Conservation (phyloP, 2,113 vertebrate species). For the Hymenochirus boettgeri region DNA sequence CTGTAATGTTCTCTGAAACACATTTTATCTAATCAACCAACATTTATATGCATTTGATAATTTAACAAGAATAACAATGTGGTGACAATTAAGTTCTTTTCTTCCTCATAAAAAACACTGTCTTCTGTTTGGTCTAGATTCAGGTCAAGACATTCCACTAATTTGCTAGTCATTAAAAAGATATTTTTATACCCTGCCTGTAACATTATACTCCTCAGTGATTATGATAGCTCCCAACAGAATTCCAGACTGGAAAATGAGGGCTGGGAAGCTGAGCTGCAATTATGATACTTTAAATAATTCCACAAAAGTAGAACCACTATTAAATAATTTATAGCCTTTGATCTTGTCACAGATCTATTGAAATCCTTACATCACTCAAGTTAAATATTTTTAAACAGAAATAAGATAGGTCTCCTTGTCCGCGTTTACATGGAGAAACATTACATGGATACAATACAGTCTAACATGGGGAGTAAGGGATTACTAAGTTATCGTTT, state of each 20-base stretch:
- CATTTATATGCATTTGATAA: conserved; percentile 58
- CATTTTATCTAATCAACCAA: conserved; percentile 64
- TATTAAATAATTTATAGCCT: conserved; percentile 81
- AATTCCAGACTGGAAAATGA: conserved; percentile 76
- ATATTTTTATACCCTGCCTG: conserved; percentile 80
- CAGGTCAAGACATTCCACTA: conserved; percentile 77
- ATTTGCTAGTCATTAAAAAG: conserved; percentile 83
- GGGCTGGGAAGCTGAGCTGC: conserved; percentile 69
- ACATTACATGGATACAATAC: no score
- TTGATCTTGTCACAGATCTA: conserved; percentile 75
- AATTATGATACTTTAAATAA: conserved; percentile 94
- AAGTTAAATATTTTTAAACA: conserved; percentile 72
- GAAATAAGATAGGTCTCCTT: conserved; percentile 53
- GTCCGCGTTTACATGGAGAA: conserved; percentile 41
- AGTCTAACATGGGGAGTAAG: no score
- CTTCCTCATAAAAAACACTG: conserved; percentile 64
- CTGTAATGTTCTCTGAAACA: conserved; percentile 50
- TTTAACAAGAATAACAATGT: conserved; percentile 66
- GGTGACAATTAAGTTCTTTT: conserved; percentile 63
- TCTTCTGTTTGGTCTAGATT: conserved; percentile 72
- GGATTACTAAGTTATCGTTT: no score
- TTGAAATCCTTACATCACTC: conserved; percentile 73
- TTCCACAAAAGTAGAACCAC: conserved; percentile 84
- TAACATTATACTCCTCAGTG: conserved; percentile 80
- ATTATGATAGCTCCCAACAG: conserved; percentile 83